Evolutionary conservation across 2,797 vertebrate species (phyloP).

Genomic region (Craterocephalus amniculus): DNA sequence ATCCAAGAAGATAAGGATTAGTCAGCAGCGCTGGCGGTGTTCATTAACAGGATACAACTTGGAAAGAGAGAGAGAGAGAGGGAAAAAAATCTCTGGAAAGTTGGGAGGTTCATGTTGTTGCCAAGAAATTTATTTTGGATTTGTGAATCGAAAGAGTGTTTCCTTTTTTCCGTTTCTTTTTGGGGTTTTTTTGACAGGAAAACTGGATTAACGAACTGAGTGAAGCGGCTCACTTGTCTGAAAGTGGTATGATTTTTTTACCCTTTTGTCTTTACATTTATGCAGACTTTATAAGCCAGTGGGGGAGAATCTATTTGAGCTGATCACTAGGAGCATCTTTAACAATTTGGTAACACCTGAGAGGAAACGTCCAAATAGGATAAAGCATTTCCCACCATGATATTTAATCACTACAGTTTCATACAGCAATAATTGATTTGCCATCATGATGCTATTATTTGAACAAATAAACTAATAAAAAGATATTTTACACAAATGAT

Average conservation of each 20-base stretch:
- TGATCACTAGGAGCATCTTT: conserved; percentile 14
- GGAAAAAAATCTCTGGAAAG: conserved; percentile 25
- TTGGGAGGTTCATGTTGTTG: conserved; percentile 38
- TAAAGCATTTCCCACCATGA: conserved; percentile 27
- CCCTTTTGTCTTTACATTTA: conserved; percentile 17
- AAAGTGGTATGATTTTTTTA: conserved; percentile 51
- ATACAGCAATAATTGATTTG: not conserved
- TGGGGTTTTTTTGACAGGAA: conserved; percentile 31
- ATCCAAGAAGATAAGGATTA: conserved; percentile 67
- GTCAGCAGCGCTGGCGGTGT: conserved; percentile 43
- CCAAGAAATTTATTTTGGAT: conserved; percentile 54
- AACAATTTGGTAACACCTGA: conserved; percentile 13
- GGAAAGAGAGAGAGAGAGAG: conserved; percentile 12
- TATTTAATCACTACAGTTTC: conserved; percentile 1
- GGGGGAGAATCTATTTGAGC: conserved; percentile 9
- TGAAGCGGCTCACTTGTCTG: conserved; percentile 31
- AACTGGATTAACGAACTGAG: conserved; percentile 56
- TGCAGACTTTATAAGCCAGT: conserved; percentile 14
- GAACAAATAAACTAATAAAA: not conserved
- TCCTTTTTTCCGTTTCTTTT: conserved; percentile 1
- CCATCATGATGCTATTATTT: not conserved
- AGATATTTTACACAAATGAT: too few species aligned
- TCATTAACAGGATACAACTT: conserved; percentile 51
- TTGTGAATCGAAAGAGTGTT: conserved; percentile 18
- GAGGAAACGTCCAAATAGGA: conserved; percentile 41